Conservation (phyloP, 2,113 vertebrate species). For the Tyto alba region DNA sequence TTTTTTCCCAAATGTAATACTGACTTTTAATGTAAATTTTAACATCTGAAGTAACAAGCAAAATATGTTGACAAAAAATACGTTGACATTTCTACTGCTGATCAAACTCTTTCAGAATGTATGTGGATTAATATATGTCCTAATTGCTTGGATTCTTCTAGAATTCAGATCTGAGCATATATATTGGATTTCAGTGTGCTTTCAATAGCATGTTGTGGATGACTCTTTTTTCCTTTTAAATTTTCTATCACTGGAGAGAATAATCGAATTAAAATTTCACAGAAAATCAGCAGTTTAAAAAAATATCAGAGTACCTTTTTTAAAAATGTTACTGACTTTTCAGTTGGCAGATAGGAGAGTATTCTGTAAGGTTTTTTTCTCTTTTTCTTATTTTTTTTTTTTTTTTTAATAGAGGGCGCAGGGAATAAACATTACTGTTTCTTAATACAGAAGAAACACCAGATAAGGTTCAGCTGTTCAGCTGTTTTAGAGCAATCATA, state of each 20-base stretch:
- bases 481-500: not conserved
- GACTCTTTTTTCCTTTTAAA: not conserved
- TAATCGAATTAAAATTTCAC: not conserved
- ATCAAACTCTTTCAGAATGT: not conserved
- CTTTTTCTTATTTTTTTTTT: not conserved
- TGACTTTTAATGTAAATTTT: not conserved
- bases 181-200: not conserved
- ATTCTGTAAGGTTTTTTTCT: not conserved
- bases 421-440: not conserved
- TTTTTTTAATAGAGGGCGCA: not conserved
- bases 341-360: not conserved
- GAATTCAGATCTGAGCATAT: not conserved
- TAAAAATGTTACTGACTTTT: not conserved
- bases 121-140: not conserved
- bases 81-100: not conserved
- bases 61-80: not conserved
- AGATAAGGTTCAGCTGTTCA: not conserved
- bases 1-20: not conserved
- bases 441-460: not conserved
- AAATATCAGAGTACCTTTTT: not conserved
- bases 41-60: not conserved
- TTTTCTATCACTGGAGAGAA: not conserved
- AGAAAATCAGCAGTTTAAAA: not conserved
- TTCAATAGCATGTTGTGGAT: not conserved
- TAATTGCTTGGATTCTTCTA: not conserved